Evolutionary conservation across 1,140 invertebrate species (phyloP).

Genomic region (Hermetia illucens): DNA sequence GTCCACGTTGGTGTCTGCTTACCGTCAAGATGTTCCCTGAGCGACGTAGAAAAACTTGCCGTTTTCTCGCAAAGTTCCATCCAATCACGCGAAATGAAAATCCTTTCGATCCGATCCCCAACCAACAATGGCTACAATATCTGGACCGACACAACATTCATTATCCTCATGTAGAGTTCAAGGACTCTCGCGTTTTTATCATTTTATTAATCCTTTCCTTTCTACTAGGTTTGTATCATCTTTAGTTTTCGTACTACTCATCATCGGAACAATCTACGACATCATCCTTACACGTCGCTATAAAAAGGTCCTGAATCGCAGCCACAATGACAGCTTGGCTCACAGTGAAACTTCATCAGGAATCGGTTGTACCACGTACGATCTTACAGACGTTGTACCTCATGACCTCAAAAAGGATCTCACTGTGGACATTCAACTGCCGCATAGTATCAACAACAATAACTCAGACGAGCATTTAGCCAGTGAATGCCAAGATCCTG

Average conservation of each 20-base stretch:
- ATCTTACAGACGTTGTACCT: constrained; percentile 25
- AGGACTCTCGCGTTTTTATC: constrained; percentile 4
- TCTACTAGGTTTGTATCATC: constrained; percentile 41
- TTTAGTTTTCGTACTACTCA: constrained; percentile 39
- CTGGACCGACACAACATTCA: constrained; percentile 51
- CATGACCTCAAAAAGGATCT: constrained; percentile 17
- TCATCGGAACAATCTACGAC: constrained; percentile 45
- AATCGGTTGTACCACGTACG: constrained; percentile 31
- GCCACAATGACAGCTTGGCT: constrained; percentile 28
- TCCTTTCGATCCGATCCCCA: constrained; percentile 46
- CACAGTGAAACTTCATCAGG: constrained; percentile 29
- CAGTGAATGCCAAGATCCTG: constrained; percentile 31
- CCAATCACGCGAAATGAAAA: constrained; percentile 27
- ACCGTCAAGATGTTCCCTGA: constrained; percentile 46
- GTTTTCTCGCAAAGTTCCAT: constrained; percentile 35
- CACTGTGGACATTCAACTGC: constrained; percentile 22
- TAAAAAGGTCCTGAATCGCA: constrained; percentile 19
- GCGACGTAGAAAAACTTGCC: constrained; percentile 43
- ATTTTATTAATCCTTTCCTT: constrained; percentile 5
- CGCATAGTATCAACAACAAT: constrained; percentile 33
- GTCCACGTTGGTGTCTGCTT: constrained; percentile 59
- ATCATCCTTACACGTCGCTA: constrained; percentile 33
- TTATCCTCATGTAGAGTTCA: constrained; percentile 47
- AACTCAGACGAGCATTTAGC: constrained; percentile 44
- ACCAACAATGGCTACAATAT: constrained; percentile 48